Evolutionary conservation across 2,888 invertebrate genomes (phyloP), one percentile per base, ranked within the genome.

Genomic region (Candidula unifasciata): DNA sequence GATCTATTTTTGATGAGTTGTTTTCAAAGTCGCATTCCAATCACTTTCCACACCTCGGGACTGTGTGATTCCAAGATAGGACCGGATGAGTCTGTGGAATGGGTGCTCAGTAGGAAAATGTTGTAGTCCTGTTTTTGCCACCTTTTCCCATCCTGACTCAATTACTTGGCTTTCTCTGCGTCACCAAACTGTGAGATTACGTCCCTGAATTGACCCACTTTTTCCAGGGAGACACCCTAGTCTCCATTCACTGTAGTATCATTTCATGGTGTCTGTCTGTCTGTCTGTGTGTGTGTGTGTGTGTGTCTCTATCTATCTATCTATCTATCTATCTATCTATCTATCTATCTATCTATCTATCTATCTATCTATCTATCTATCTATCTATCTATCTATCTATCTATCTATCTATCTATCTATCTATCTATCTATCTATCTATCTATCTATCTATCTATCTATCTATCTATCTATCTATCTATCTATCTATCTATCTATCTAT

Each of bases 261-360:
- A 44, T 44, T 10, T 44, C 44, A 13, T 44, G 8, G 44, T 44
- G 6, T 44, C 44, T 44, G 13, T 44, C 44, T 44, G 13, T 44
- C 44, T 44, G 13, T 30, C 66, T 54, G 10, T 64, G 27, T 64
- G 13, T 64, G 5, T 44, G 13, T 68, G 35, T 66, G 8, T 80
- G 35, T 74, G 21, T 74, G 5, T 74, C 10, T 74, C n/a, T 74
- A 74, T 74, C 37, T 74, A 74, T 74, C 37, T 74, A 74, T 74
- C 37, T 74, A 74, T 74, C 37, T 54, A 33, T 73, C 37, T 74
- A 74, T 74, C 37, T 74, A 6, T 74, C 37, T 74, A 74, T 74
- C 37, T 74, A 74, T 74, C 37, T 74, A 74, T 74, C 37, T 74
- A 74, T 74, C 37, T 74, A 74, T 74, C 37, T 74, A 74, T 74